Conservation (phyloP, 2,888 invertebrate species). For the Arge pagana region DNA sequence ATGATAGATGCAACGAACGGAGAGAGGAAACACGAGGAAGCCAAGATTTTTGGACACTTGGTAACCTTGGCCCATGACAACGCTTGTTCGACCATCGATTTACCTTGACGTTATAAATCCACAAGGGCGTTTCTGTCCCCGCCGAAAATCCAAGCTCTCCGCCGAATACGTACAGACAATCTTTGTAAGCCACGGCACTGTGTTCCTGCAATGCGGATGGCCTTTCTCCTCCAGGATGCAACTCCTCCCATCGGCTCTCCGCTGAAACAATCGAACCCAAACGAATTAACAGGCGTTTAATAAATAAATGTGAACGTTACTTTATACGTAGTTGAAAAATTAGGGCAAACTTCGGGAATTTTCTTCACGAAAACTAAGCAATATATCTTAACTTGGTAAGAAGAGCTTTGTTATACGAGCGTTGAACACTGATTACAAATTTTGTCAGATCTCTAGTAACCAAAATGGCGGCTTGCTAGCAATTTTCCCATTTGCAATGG, state of each 20-base stretch:
- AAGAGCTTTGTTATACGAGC: no score
- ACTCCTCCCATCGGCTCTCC: conserved; percentile 74
- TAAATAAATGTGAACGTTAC: no score
- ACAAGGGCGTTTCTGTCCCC: conserved; percentile 80
- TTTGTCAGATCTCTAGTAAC: no score
- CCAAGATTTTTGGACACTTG: not conserved
- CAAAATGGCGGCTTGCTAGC: no score
- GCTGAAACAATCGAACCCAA: conserved; percentile 65
- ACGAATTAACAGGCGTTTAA: not conserved
- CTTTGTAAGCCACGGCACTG: conserved; percentile 77
- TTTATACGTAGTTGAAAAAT: no score
- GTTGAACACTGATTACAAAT: no score
- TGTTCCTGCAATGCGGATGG: conserved; percentile 86
- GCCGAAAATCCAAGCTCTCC: conserved; percentile 82
- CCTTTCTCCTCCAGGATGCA: conserved; percentile 71
- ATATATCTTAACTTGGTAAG: no score
- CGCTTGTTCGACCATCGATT: not conserved
- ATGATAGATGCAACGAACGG: no score
- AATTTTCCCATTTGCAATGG: no score
- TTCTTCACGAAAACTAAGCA: no score
- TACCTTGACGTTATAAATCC: conserved; percentile 81
- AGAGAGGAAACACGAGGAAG: no score
- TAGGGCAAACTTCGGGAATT: no score
- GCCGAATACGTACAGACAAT: conserved; percentile 81
- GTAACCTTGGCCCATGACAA: not conserved